Conservation (phyloP, 64 coral and sea anemone species). For the Platygyra sinensis region DNA sequence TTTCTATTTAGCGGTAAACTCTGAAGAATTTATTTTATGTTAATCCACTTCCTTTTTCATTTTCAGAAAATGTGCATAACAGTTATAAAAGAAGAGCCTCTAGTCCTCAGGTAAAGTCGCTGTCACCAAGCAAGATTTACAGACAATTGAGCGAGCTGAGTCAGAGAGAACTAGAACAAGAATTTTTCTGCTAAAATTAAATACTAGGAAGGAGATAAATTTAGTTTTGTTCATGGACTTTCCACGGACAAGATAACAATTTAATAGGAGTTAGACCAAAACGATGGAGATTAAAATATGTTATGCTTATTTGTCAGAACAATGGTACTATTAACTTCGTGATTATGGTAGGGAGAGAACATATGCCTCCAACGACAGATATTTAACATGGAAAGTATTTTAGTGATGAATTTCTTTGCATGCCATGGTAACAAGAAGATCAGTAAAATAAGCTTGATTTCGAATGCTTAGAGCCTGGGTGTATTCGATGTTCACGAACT, state of each 20-base stretch:
- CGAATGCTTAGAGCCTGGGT: too few species aligned
- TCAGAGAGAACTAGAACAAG: slow-evolving; percentile 11
- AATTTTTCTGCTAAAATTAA: slow-evolving; percentile 6
- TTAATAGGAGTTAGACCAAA: too few species aligned
- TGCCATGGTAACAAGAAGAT: too few species aligned
- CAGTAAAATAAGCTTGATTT: too few species aligned
- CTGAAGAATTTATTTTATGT: too few species aligned
- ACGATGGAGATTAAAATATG: too few species aligned
- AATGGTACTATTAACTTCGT: background rate
- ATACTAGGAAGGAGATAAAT: background rate
- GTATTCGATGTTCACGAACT: too few species aligned
- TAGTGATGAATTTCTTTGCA: background rate
- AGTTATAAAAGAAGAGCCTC: background rate
- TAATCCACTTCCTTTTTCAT: too few species aligned
- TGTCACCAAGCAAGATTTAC: background rate
- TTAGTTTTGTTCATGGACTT: too few species aligned
- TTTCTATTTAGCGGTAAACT: background rate
- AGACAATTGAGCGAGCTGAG: background rate
- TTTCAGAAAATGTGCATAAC: background rate
- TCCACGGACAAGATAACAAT: too few species aligned
- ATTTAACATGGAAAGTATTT: background rate
- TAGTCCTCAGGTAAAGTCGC: background rate
- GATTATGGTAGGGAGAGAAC: background rate
- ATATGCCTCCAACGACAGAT: background rate
- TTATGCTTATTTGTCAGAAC: background rate